phyloP scores from a whole-genome alignment of 2,797 vertebrate genomes.

The Lepilemur ruficaudatus region DNA sequence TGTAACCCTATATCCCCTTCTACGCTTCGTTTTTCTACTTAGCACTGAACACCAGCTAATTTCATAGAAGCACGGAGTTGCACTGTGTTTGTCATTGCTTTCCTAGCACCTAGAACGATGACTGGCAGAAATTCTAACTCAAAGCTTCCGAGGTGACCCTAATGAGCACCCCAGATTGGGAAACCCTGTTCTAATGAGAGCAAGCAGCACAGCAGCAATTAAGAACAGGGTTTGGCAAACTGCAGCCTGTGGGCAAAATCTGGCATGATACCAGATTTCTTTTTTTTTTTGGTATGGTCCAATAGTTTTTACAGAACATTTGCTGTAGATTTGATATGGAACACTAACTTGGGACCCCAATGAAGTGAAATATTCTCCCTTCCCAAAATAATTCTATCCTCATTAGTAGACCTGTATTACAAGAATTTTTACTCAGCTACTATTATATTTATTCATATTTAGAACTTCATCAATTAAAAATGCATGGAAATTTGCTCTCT shows the following conservation, averaged over 20 bases:
- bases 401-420: not conserved
- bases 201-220: not conserved
- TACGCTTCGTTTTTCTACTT: not conserved
- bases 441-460: not conserved
- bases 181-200: not conserved
- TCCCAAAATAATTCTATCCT: not conserved
- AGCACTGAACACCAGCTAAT: not conserved
- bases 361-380: not conserved
- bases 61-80: not conserved
- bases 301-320: not conserved
- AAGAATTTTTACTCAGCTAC: not conserved
- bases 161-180: not conserved
- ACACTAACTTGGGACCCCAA: not conserved
- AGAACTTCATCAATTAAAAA: conserved; percentile 7
- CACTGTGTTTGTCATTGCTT: not conserved
- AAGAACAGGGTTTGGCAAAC: not conserved
- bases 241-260: not conserved
- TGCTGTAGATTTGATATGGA: not conserved
- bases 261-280: not conserved
- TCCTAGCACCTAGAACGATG: not conserved
- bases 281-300: not conserved
- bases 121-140: not conserved
- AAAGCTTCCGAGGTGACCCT: not conserved
- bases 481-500: not conserved
- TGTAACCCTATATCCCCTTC: not conserved